Evolutionary conservation across 2,888 invertebrate species (phyloP), one percentile per base, ranked within the genome.

Genomic region (Leptopilina myrica): DNA sequence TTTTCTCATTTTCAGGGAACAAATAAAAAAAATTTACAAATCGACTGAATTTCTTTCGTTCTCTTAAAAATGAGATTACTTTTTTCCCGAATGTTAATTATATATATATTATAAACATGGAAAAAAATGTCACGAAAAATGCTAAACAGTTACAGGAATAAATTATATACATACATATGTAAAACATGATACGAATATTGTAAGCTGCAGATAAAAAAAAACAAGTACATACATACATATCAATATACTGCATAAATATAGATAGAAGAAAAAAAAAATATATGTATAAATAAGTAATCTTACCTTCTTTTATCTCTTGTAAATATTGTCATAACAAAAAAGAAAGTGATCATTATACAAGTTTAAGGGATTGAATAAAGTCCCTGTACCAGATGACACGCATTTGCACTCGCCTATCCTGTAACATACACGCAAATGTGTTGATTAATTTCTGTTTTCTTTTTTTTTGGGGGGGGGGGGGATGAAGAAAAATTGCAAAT

Each of bases 231-330:
- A 56, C n/a, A 81, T 79, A 65, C 78, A 67, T 82, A 81, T 76
- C 81, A 76, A 84, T 79, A 83, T 82, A 84, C 79, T 82, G 81
- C 81, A 83, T 86, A 84, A 84, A 33, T 81, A 83, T 78, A 80
- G 80, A 79, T 83, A 85, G 49, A 49, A 9, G 11, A 49, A 49
- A 49, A 9, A 49, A 49, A 49, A 49, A 12, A 49, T 49, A 11
- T 49, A 49, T 11, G 9, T 11, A 49, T 49, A 78, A 78, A 79
- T 80, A 82, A 76, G 67, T 59, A 43, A 64, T 77, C 82, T 85
- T 86, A 88, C 87, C 84, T 87, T 87, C 82, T 88, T 85, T 82
- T 79, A 82, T 85, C 84, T 87, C 85, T 87, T 88, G 88, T 88
- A 88, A 88, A 88, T 88, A 88, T 77, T 59, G 56, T 59, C 56